A percentile compares a stretch with the other conserved stretches of the same genome.
These are phyloP conservation scores for Parazoanthus swiftii DNA, from an alignment of 92 coral and sea anemone genomes.

Conservation along the genomic window DNA sequence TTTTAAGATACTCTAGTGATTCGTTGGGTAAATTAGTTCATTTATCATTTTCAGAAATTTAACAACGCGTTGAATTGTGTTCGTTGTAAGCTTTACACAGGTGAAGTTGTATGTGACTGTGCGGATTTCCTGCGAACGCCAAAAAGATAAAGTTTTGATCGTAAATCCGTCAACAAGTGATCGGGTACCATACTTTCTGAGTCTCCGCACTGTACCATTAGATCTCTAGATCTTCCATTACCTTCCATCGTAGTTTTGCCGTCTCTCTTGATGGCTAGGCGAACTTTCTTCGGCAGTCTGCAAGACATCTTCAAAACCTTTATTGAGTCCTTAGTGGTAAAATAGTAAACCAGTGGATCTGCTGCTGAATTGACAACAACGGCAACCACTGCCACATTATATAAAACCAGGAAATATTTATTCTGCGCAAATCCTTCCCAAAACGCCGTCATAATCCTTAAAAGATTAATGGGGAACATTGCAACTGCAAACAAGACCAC, in stretches of 20 bases:
- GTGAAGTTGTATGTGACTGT: neutral
- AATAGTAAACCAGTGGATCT: slow-evolving; percentile 83
- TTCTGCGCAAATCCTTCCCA: slow-evolving; percentile 50
- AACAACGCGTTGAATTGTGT: too few relatives aligned
- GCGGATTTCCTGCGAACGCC: neutral
- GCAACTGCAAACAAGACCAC: slow-evolving; percentile 79
- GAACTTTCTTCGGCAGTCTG: slow-evolving; percentile 36
- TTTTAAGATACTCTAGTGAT: too few relatives aligned
- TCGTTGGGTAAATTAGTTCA: too few relatives aligned
- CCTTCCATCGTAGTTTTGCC: neutral
- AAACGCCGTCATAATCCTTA: slow-evolving; percentile 61
- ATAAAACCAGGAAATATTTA: slow-evolving; percentile 62
- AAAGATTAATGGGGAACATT: slow-evolving; percentile 77
- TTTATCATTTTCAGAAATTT: too few relatives aligned
- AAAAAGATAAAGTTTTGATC: neutral
- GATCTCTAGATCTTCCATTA: neutral
- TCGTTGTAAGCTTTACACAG: neutral
- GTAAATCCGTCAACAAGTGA: neutral
- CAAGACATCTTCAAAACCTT: slow-evolving; percentile 26
- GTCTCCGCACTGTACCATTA: neutral
- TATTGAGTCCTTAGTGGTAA: slow-evolving; percentile 72
- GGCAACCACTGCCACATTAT: slow-evolving; percentile 68
- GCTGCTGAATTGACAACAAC: slow-evolving; percentile 73
- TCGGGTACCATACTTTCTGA: neutral
- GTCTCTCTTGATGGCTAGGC: neutral